Base-by-base conservation (phyloP, 2,888 invertebrate species). In the Anaspis maculata region DNA sequence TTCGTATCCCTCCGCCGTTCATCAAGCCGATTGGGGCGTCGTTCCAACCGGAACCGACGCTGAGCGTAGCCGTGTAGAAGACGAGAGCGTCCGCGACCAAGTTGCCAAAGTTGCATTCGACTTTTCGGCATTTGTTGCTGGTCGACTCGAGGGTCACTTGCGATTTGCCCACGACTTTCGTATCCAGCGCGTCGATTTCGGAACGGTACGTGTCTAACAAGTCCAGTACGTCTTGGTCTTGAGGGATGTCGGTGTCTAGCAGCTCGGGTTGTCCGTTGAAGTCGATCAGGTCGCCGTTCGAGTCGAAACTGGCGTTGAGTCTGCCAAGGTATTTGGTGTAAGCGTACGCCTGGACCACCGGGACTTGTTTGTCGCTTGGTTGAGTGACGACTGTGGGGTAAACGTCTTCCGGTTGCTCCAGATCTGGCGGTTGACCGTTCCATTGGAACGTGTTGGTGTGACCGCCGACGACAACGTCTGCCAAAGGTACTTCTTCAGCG, bases 371-470 rank as follows among this genome's bases (percentile, higher is more conserved):
- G 1, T 85, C 84, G 32, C 71, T 77, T n/a, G 62, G 46, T 62
- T 89, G 86, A 7, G 64, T 70, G 0, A 90, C 70, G 25, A 82
- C 64, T 0, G 73, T 77, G 0, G 92, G 94, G 65, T 94, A 94
- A 0, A 76, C 72, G 0, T 83, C 90, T 44, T 78, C 76, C 0
- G 80, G 71, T 15, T 62, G 57, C 53, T 92, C 91, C 0, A 62
- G 54, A 52, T 85, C 83, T 0, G 85, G 86, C 29, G 67, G 69
- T 0, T 61, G 56, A 1, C 87, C 90, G 44, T 76, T 83, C 71
- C 83, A 92, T 4, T 94, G 68, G 58, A 94, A 92, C 0, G 91
- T 90, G 57, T 94, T 85, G 0, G 88, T 83, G 57, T 94, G 92
- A 0, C 92, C 92, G 3, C 94, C 94, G 36, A 94, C 79, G 1